phyloP scores from a whole-genome alignment of 2,113 vertebrate species.

The Ornithorhynchus anatinus region DNA sequence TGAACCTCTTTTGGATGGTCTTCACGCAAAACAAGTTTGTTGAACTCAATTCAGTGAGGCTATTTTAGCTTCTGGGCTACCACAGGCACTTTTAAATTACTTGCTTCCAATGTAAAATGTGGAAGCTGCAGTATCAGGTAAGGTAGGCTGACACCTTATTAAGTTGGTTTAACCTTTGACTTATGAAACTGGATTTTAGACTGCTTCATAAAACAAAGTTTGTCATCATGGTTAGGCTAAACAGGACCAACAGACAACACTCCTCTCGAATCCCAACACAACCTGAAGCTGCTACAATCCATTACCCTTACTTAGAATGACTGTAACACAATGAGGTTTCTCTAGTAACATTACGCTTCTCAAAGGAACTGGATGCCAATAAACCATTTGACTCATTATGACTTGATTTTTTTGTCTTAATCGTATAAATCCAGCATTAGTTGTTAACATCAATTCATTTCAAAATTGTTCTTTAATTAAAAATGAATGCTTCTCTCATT shows the following conservation, averaged over 20 bases:
- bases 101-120: conserved; percentile 8
- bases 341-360: neutral
- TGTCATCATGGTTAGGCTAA: neutral
- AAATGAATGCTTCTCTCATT: neutral
- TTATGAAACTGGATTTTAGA: neutral
- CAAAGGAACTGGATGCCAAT: neutral
- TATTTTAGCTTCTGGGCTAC: too few species aligned
- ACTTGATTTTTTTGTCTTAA: neutral
- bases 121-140: too few species aligned
- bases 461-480: neutral
- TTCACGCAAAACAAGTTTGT: too few species aligned
- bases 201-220: neutral
- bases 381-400: neutral
- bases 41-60: too few species aligned
- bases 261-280: neutral
- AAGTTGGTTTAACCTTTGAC: too few species aligned
- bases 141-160: too few species aligned
- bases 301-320: neutral
- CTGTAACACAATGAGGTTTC: neutral
- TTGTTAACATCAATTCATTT: conserved; percentile 18
- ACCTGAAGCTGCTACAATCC: neutral
- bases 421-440: neutral
- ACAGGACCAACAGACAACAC: neutral
- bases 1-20: too few species aligned
- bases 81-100: conserved; percentile 20